Percentiles rank a stretch among this genome's conserved stretches.
These are phyloP conservation scores for Misgurnus anguillicaudatus DNA, from an alignment of 2,113 vertebrate species.

Conservation along the genomic window DNA sequence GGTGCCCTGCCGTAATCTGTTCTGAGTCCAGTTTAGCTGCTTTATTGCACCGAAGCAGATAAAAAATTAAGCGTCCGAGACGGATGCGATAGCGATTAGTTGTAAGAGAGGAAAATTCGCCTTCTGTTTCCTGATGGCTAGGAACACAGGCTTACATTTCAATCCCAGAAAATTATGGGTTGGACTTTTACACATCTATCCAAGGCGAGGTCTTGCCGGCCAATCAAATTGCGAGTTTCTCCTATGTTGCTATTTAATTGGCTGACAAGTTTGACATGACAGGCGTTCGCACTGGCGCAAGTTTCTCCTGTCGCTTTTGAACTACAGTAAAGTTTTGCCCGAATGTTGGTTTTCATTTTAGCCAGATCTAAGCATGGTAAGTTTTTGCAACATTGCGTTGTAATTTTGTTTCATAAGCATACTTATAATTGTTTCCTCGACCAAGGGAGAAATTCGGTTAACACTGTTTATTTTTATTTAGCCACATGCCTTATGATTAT, in stretches of 20 bases:
- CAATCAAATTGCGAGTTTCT: constrained; percentile 61
- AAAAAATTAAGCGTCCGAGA: constrained; percentile 60
- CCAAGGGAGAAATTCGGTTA: not conserved
- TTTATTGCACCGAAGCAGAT: constrained; percentile 58
- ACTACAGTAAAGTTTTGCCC: constrained; percentile 62
- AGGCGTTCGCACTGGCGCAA: constrained; percentile 54
- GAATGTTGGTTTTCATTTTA: constrained; percentile 63
- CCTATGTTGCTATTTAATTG: constrained; percentile 69
- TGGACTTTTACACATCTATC: constrained; percentile 77
- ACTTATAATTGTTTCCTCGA: constrained; percentile 2
- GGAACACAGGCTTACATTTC: constrained; percentile 96
- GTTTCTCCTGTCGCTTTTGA: constrained; percentile 63
- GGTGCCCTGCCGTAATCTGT: constrained; percentile 61
- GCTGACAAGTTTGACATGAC: constrained; percentile 78
- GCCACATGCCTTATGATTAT: not conserved
- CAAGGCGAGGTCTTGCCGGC: constrained; percentile 69
- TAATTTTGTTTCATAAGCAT: constrained; percentile 46
- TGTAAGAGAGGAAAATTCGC: constrained; percentile 78
- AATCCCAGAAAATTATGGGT: constrained; percentile 89
- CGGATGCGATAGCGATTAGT: constrained; percentile 64
- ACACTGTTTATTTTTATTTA: not conserved
- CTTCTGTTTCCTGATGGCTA: constrained; percentile 80
- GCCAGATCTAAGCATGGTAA: constrained; percentile 64
- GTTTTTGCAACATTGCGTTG: constrained; percentile 51
- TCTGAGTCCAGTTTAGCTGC: constrained; percentile 71